Evolutionary conservation across 2,888 invertebrate species (phyloP), one percentile per base, ranked within the genome.

Genomic region (Invenusta paracnida): DNA sequence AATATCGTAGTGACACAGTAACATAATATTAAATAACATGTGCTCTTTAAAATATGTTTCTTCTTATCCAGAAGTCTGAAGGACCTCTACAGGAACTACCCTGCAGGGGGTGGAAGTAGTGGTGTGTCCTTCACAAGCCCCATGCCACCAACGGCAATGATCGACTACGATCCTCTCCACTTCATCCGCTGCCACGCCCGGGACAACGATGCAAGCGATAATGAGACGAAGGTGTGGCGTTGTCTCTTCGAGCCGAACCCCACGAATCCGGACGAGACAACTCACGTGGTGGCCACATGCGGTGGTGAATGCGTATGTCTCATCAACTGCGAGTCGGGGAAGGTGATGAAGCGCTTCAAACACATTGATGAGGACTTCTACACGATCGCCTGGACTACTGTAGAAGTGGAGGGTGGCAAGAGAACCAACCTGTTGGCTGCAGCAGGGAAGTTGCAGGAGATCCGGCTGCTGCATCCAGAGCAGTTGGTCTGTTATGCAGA

Each of bases 241-340:
- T 92, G 92, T 89, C 90, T 90, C 0, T 92, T 93, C 89, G 92
- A 92, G 86, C 93, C 93, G 0, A 88, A 89, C 66, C 86, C 89
- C 82, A 86, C 88, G 0, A 88, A 88, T 88, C 85, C 83, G 1
- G 85, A 85, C 25, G 82, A 82, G 29, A 90, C 89, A 0, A 91
- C 90, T 0, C 89, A 90, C n/a, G 87, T 91, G 11, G 90, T 93
- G 25, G 93, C 93, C 0, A 92, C 93, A 0, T 93, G 92, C 89
- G 93, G 93, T 23, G 92, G 92, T 0, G 90, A 92, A 85, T 91
- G 90, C 83, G 91, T 93, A 0, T 93, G 93, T 88, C 89, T 93
- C 27, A 92, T 92, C 29, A 92, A 93, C 88, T 92, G 91, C 73
- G 87, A 88, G 48, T 90, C 90, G 0, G 92, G 92, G 0, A 89